A percentile compares a stretch with the other conserved stretches of the same genome.
These are phyloP conservation scores for Chaetogeoica ovagalla DNA, from an alignment of 2,888 invertebrate genomes.

Conservation along the genomic window DNA sequence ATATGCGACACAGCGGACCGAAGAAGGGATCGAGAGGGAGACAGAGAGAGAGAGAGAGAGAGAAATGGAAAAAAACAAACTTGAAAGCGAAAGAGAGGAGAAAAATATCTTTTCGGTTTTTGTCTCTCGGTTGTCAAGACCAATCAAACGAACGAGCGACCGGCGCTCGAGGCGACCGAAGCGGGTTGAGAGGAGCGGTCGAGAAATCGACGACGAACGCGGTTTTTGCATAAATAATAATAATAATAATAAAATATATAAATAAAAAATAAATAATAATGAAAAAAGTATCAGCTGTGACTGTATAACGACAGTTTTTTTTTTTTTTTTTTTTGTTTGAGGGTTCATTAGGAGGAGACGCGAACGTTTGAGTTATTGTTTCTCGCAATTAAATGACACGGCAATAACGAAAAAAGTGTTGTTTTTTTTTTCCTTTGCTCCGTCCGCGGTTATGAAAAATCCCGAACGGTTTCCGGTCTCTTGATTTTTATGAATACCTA, in stretches of 20 bases:
- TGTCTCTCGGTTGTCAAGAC: slow-evolving; percentile 51
- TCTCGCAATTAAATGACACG: slow-evolving; percentile 52
- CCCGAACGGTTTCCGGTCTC: slow-evolving; percentile 33
- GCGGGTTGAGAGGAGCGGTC: slow-evolving; percentile 16
- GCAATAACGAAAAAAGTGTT: slow-evolving; percentile 36
- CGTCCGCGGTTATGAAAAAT: slow-evolving; percentile 32
- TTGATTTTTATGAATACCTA: slow-evolving; percentile 52
- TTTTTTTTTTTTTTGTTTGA: slow-evolving; percentile 14
- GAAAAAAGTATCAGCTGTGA: background rate
- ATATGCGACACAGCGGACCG: background rate
- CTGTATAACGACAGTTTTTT: slow-evolving; percentile 36
- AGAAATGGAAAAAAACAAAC: background rate
- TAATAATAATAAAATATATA: slow-evolving; percentile 24
- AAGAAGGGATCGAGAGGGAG: background rate
- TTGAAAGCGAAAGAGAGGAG: slow-evolving; percentile 20
- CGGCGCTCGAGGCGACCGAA: too few species aligned
- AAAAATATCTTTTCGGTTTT: slow-evolving; percentile 22
- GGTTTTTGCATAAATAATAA: slow-evolving; percentile 51
- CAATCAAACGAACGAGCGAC: slow-evolving; percentile 42
- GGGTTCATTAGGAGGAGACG: slow-evolving; percentile 48
- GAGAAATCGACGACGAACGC: slow-evolving; percentile 47
- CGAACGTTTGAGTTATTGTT: slow-evolving; percentile 50
- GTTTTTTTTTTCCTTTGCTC: slow-evolving; percentile 1
- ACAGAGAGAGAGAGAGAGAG: background rate
- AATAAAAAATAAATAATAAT: background rate